Base-by-base conservation (phyloP, 1,140 invertebrate genomes). In the Rhopalosiphum maidis region DNA sequence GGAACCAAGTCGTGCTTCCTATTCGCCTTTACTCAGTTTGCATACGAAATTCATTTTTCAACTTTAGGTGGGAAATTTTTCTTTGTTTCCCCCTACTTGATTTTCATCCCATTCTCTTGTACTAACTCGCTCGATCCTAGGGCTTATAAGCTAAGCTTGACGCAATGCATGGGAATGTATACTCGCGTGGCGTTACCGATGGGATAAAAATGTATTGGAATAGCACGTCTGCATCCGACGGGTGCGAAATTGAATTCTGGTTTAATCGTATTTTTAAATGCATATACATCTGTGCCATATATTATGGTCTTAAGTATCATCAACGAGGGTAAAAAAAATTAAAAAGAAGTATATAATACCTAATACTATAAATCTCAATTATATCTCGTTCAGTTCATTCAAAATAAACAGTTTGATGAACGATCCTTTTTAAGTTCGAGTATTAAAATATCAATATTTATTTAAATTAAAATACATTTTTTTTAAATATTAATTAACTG, bases 11-110 rank as follows among this genome's bases (percentile, higher is more conserved):
- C 68, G n/a, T 15, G 43, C 30, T 48, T 83, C 46, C 60, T 91
- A 60, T 90, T 41, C 35, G 89, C 48, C 48, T 89, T 85, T 48
- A 48, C 77, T 22, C 46, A 22, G 91, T 93, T 93, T 86, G 91
- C 91, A 93, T 93, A 93, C 91, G 23, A 93, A 93, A 86, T 93
- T 51, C 91, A 25, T 82, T 91, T 35, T 43, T 35, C 87, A 51
- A 48, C 83, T 91, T 43, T 91, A 30, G 68, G 68, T 43, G 30
- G 46, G 25, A 85, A 54, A 85, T 37, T 2, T n/a, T 91, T 37
- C 55, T 82, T 68, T 91, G 82, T 82, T 48, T 83, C 37, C 54
- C 60, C 37, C 60, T 41, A 30, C 46, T 54, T 22, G 41, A 51
- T 85, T 85, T 83, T 41, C 77, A 25, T 83, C 51, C 11, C 35